These are phyloP conservation scores for Antheraea mylitta DNA, from an alignment of 1,140 invertebrate genomes.

Conservation along the genomic window DNA sequence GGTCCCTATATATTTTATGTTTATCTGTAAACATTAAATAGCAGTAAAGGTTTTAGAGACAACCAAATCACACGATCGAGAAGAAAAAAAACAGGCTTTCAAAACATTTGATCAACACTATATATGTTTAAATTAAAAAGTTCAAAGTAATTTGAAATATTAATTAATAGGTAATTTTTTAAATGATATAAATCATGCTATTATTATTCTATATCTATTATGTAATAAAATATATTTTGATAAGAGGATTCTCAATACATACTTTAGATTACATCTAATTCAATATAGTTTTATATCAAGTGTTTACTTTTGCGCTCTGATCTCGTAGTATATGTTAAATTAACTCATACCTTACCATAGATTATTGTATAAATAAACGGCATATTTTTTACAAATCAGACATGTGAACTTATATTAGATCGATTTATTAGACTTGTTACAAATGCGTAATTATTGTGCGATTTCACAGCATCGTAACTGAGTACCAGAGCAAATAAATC, in stretches of 20 bases:
- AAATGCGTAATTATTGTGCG: too few species aligned
- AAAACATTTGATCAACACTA: too few species aligned
- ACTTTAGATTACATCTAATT: not conserved
- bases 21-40: slow-evolving; percentile 11
- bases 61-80: not conserved
- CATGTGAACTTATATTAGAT: too few species aligned
- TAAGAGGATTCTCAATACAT: not conserved
- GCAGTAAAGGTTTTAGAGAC: not conserved
- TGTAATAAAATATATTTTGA: not conserved
- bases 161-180: not conserved
- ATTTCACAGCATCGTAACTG: too few species aligned
- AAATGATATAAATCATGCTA: not conserved
- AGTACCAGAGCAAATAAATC: too few species aligned
- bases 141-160: too few species aligned
- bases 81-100: not conserved
- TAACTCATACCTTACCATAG: too few species aligned
- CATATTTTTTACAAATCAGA: too few species aligned
- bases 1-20: slow-evolving; percentile 41
- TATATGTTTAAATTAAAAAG: too few species aligned
- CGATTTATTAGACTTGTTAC: too few species aligned
- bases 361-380: too few species aligned
- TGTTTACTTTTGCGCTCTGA: not conserved
- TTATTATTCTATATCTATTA: not conserved
- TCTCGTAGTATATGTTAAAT: too few species aligned
- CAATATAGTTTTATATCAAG: not conserved